These are phyloP conservation scores for Gouania willdenowi DNA, from an alignment of 2,797 vertebrate species.

Conservation along the genomic window DNA sequence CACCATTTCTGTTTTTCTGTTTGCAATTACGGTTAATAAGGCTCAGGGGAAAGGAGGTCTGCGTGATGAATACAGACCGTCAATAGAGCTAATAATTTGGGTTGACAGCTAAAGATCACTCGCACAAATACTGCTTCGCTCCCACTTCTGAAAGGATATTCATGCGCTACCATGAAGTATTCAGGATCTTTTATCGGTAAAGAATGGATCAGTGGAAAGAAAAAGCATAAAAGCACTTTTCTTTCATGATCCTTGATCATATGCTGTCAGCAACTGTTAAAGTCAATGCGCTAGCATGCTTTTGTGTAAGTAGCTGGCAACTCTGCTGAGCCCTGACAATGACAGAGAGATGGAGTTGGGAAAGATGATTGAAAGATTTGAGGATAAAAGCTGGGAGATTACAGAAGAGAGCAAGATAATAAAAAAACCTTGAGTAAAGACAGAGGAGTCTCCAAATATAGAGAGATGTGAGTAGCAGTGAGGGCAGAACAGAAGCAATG, in stretches of 20 bases:
- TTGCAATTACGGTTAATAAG: constrained; percentile 15
- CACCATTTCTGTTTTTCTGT: background rate
- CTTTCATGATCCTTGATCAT: background rate
- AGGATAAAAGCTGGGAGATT: constrained; percentile 7
- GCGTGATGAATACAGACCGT: constrained; percentile 19
- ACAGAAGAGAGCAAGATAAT: constrained; percentile 17
- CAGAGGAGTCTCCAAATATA: constrained; percentile 2
- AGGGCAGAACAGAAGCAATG: background rate
- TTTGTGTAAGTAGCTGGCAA: background rate
- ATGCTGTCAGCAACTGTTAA: background rate
- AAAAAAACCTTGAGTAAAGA: constrained; percentile 23
- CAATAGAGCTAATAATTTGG: constrained; percentile 3
- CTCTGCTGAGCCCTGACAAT: constrained; percentile 2
- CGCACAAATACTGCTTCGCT: background rate
- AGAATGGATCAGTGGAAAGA: background rate
- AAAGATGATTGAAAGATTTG: constrained; percentile 5
- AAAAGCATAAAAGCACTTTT: background rate
- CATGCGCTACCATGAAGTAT: background rate
- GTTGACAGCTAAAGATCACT: background rate
- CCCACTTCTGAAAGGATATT: background rate
- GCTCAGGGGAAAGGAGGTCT: constrained; percentile 12
- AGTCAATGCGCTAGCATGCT: background rate
- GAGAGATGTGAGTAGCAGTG: constrained; percentile 1
- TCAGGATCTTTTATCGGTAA: background rate
- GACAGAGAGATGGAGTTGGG: background rate